phyloP scores from a whole-genome alignment of 2,113 vertebrate genomes.

The Pteruthius melanotis region DNA sequence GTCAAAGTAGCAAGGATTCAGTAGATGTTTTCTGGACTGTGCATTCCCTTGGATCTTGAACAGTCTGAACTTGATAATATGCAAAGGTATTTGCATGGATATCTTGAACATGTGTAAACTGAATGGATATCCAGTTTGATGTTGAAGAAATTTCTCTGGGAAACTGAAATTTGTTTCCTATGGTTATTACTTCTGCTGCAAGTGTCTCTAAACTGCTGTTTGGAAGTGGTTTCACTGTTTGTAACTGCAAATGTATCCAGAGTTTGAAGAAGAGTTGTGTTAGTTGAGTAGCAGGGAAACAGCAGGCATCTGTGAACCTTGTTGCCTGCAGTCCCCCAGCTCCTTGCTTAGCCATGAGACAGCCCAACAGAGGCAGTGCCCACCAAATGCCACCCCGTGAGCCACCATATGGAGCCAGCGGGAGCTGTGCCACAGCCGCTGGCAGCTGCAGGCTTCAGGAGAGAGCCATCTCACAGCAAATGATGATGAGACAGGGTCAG shows the following conservation, averaged over 20 bases:
- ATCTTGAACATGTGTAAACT: not conserved
- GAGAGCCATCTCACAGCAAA: not conserved
- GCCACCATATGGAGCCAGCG: not conserved
- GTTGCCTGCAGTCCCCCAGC: not conserved
- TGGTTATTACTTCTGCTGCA: not conserved
- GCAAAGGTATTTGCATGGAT: not conserved
- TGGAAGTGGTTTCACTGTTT: not conserved
- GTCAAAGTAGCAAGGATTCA: not conserved
- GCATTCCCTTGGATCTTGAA: not conserved
- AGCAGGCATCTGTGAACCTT: not conserved
- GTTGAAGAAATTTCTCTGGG: not conserved
- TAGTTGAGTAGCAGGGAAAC: not conserved
- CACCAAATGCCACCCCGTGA: fast-evolving
- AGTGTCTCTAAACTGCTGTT: not conserved
- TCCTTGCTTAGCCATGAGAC: not conserved
- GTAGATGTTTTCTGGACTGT: not conserved
- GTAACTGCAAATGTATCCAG: not conserved
- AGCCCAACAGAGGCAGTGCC: not conserved
- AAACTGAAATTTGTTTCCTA: not conserved
- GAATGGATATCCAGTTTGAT: not conserved
- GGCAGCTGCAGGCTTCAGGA: not conserved
- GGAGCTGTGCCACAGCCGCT: not conserved
- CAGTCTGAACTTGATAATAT: not conserved
- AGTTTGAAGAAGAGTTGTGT: not conserved
- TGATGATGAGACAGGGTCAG: not conserved